Percentiles rank a stretch among this genome's conserved stretches.
phyloP scores from a whole-genome alignment of 2,113 vertebrate genomes.

The Tylochromis polylepis region DNA sequence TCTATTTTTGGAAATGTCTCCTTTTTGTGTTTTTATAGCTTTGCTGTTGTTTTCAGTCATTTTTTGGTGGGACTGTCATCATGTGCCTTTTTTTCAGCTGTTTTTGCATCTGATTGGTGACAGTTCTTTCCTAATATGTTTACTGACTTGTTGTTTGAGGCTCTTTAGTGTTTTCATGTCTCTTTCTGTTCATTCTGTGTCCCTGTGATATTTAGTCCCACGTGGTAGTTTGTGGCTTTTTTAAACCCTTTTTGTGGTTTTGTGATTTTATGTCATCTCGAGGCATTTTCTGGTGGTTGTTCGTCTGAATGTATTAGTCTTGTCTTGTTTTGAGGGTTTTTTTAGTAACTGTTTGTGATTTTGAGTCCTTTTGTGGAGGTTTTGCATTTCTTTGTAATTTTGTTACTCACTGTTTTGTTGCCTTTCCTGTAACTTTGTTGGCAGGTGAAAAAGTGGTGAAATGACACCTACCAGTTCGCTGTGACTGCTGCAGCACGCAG shows the following conservation, averaged over 20 bases:
- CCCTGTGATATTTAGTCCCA: rapidly evolving
- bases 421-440: neutral
- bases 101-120: no score
- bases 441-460: neutral
- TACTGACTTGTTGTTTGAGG: neutral
- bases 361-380: neutral
- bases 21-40: neutral
- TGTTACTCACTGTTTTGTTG: neutral
- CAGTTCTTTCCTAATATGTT: neutral
- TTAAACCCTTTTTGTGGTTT: neutral
- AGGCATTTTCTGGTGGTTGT: neutral
- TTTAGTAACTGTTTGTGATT: neutral
- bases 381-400: neutral
- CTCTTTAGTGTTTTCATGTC: neutral
- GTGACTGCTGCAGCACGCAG: neutral
- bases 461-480: neutral
- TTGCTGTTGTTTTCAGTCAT: neutral
- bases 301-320: neutral
- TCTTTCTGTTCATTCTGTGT: neutral
- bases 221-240: neutral
- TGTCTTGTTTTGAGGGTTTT: neutral
- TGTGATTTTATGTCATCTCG: neutral
- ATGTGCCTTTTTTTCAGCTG: no score
- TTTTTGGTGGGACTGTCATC: no score
- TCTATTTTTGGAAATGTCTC: neutral